Conservation (phyloP, 2,888 invertebrate genomes). For the Macrosoma leucophasiata region DNA sequence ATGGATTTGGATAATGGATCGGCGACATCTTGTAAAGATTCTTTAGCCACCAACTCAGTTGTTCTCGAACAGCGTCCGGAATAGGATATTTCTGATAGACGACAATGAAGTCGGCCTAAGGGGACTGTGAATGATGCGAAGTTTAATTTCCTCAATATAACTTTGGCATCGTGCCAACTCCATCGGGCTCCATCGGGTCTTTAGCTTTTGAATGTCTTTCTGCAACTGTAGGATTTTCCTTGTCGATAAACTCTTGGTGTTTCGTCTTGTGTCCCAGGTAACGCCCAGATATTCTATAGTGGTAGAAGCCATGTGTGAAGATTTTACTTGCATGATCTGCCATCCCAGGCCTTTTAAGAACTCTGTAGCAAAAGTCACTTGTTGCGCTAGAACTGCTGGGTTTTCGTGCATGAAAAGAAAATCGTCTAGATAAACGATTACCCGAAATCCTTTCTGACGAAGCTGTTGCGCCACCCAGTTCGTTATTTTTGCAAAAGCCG, state of each 20-base stretch:
- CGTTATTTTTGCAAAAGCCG: conserved; percentile 15
- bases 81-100: not conserved
- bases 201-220: too few species aligned
- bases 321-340: not conserved
- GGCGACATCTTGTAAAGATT: conserved; percentile 6
- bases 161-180: conserved; percentile 12
- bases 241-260: too few species aligned
- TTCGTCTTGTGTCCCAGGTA: too few species aligned
- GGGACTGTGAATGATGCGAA: conserved; percentile 12
- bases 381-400: not conserved
- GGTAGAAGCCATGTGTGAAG: too few species aligned
- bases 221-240: too few species aligned
- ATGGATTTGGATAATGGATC: conserved; percentile 7
- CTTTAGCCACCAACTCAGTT: conserved; percentile 6
- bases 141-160: conserved; percentile 11
- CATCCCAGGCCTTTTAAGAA: not conserved
- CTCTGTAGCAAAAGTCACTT: not conserved
- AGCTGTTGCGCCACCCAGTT: conserved; percentile 15
- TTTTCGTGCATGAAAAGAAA: conserved; percentile 14
- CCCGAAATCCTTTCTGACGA: conserved; percentile 10
- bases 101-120: conserved; percentile 8
- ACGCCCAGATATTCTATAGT: too few species aligned
- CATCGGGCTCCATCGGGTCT: too few species aligned
- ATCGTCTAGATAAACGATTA: conserved; percentile 21
- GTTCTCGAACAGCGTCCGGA: not conserved